A percentile compares a stretch with the other conserved stretches of the same genome.
These are phyloP conservation scores for Arrhopalites spinosus DNA, from an alignment of 2,888 invertebrate genomes.

Conservation along the genomic window DNA sequence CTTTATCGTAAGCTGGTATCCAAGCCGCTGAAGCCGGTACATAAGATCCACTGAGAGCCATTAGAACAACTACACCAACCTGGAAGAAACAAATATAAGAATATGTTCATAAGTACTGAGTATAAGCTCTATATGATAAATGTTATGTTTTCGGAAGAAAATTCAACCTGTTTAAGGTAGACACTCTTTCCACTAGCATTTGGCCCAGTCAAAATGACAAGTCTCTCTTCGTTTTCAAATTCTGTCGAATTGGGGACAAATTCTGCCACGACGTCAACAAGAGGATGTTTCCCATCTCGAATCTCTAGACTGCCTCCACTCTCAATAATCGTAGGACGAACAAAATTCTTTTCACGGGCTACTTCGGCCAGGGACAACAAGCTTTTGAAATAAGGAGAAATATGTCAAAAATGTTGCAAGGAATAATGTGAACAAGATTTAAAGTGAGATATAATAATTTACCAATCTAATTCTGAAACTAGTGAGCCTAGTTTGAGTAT, in stretches of 20 bases:
- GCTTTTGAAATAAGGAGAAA: slow-evolving; percentile 61
- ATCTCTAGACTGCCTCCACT: slow-evolving; percentile 67
- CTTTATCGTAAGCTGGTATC: slow-evolving; percentile 73
- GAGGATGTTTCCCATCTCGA: slow-evolving; percentile 74
- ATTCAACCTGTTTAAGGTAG: slow-evolving; percentile 77
- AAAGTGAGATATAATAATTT: slow-evolving; percentile 18
- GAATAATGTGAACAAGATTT: background rate
- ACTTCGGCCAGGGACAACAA: slow-evolving; percentile 70
- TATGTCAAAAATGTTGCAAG: background rate
- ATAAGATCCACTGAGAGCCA: slow-evolving; percentile 88
- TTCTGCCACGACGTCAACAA: slow-evolving; percentile 67
- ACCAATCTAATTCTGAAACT: slow-evolving; percentile 75
- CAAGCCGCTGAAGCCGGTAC: slow-evolving; percentile 79
- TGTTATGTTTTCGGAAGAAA: too few relatives aligned
- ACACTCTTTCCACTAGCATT: slow-evolving; percentile 92
- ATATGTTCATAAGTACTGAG: too few relatives aligned
- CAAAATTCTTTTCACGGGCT: slow-evolving; percentile 69
- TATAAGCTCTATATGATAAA: too few relatives aligned
- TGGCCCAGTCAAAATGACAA: slow-evolving; percentile 85
- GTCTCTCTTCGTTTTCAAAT: slow-evolving; percentile 64
- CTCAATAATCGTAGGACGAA: slow-evolving; percentile 67
- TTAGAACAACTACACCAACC: slow-evolving; percentile 75
- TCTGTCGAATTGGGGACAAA: slow-evolving; percentile 76
- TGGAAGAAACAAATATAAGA: slow-evolving; percentile 42
- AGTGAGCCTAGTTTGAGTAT: slow-evolving; percentile 66